Evolutionary conservation across 92 coral and sea anemone genomes (phyloP), one percentile per base, ranked within the genome.

Genomic region (Porites cylindrica): DNA sequence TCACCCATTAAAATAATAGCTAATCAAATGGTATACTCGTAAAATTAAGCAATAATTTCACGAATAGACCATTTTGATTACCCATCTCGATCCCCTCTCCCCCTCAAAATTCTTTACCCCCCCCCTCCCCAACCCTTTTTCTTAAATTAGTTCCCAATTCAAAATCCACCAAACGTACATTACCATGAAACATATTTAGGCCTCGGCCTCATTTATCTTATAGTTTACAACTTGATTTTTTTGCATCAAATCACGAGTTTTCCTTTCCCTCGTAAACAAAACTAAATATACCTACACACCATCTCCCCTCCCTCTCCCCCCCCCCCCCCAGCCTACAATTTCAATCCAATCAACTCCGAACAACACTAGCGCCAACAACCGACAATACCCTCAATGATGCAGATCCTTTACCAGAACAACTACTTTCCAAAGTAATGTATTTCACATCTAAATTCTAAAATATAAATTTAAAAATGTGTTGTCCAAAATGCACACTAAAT

Each of bases 261-360:
- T 60, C 65, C 65, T 60, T 60, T 60, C 65, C 65, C 65, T 60
- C 9, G 65, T 60, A 60, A 60, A 60, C 65, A 60, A 4, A 60
- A 60, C 65, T 60, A 60, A 60, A 60, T 60, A 60, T 60, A 60
- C 65, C 65, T 60, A 60, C 65, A 60, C 65, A 60, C 65, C 65
- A 60, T 60, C 65, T 60, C 65, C 65, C 65, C 65, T 60, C 65
- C 65, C 65, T 60, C 29, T 26, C 29, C 29, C 29, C 26, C 65
- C 65, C 65, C 64, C 65, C 65, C 65, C 65, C 16, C 65, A 60
- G 18, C 65, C 65, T 60, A 60, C 65, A 60, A 60, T 60, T 60
- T 60, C 65, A 60, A 60, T 60, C 65, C 16, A 60, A 26, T 26
- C 29, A 26, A 26, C 29, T 26, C 29, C 29, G 29, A 26, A 26